phyloP scores from a whole-genome alignment of 2,113 vertebrate genomes.

The Rhinolophus ferrumequinum region DNA sequence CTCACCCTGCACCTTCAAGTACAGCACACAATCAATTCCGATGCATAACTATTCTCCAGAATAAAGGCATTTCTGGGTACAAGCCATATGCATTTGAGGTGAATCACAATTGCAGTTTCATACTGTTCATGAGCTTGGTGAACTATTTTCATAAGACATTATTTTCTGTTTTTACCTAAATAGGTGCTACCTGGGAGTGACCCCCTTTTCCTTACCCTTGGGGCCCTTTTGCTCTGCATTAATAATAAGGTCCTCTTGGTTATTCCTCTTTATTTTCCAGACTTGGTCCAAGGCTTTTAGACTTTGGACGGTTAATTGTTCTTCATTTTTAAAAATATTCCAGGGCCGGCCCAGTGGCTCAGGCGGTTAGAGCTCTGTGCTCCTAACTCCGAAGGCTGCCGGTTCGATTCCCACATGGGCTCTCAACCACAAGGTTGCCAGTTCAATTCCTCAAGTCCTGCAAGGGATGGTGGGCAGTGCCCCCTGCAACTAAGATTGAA shows the following conservation, averaged over 20 bases:
- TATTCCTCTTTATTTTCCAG: background rate
- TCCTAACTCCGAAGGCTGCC: no score
- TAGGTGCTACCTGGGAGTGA: background rate
- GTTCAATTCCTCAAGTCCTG: no score
- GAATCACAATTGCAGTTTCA: background rate
- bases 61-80: background rate
- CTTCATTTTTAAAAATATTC: conserved; percentile 42
- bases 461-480: no score
- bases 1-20: background rate
- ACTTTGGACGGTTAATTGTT: background rate
- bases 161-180: background rate
- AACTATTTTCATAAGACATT: background rate
- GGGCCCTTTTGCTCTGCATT: background rate
- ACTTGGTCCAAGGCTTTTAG: background rate
- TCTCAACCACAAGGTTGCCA: no score
- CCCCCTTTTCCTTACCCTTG: background rate
- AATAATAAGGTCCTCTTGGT: conserved; percentile 3
- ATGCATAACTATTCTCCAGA: background rate
- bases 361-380: no score
- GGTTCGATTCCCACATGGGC: no score
- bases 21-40: background rate
- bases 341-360: no score
- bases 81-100: background rate
- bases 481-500: no score
- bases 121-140: background rate